Evolutionary conservation across 2,888 invertebrate genomes (phyloP).

Genomic region (Sarcophaga variegata): DNA sequence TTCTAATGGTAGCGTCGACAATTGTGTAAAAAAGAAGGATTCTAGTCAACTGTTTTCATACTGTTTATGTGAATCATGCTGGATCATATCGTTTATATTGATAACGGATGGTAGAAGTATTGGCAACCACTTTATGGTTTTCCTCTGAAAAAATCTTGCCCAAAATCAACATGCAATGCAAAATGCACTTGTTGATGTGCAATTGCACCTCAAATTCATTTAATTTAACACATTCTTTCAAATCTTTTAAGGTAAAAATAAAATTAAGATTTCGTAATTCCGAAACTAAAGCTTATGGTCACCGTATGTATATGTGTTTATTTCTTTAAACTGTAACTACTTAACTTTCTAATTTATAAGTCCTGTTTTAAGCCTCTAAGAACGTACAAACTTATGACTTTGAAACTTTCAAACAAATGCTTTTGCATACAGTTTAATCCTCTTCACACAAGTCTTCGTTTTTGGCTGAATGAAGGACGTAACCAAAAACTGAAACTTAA

Average conservation of each 20-base stretch:
- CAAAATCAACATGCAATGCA: neutral
- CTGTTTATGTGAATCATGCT: no score
- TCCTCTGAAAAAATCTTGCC: no score
- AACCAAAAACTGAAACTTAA: neutral
- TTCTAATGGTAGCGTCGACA: no score
- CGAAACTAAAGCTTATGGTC: constrained; percentile 20
- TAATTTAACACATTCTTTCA: neutral
- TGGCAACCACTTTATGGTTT: no score
- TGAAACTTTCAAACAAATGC: constrained; percentile 35
- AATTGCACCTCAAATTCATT: neutral
- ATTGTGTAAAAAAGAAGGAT: no score
- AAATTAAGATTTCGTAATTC: constrained; percentile 8
- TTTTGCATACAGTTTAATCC: constrained; percentile 42
- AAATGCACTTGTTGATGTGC: neutral
- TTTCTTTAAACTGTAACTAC: constrained; percentile 18
- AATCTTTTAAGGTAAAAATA: neutral
- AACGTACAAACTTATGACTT: constrained; percentile 33
- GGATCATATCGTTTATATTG: no score
- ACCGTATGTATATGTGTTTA: neutral
- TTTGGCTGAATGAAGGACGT: neutral
- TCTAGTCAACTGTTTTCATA: no score
- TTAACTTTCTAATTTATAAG: constrained; percentile 32
- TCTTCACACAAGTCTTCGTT: neutral
- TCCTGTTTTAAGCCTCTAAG: constrained; percentile 21
- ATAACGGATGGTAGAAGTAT: no score